Evolutionary conservation across 2,113 vertebrate genomes (phyloP), one percentile per base, ranked within the genome.

Genomic region (Malurus cyaneus): DNA sequence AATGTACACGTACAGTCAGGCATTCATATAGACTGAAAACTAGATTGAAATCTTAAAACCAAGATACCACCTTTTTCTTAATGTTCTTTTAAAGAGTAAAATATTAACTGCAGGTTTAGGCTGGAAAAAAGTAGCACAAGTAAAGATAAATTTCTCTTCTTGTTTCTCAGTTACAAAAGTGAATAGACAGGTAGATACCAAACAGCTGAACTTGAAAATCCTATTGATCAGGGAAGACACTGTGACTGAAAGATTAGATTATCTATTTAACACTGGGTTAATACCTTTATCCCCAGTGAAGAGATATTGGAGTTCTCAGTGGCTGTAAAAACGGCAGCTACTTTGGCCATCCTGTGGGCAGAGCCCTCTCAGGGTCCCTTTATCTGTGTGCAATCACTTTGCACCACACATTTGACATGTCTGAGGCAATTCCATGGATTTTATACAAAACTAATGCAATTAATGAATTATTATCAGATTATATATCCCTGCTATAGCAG

Each of bases 161-260:
- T 62, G 20, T 65, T 92, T 84, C 61, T 96, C 19, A 70, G 29
- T 88, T 90, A 90, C 53, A 86, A 66, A 92, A 95, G 44, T 72
- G n/a, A 79, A 50, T 0, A 2, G 54, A 23, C 25, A 85, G 83
- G 56, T 54, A 81, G 65, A 60, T 54, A 76, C 6, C 18, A 80
- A 87, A 81, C 21, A 91, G 42, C 9, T 80, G 60, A n/a, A 86
- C 16, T 59, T 81, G 61, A 76, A 94, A 87, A 92, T 83, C 52
- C 52, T 71, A 70, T 67, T 2, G 12, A 80, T 81, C 72, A 87
- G 28, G 29, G 28, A 91, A 93, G 76, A 42, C 23, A 42, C 23
- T 88, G 31, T 54, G n/a, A 71, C 25, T 72, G 61, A 78, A 88
- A 91, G 60, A 92, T 92, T 64, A 77, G 77, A 92, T 95, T 91